Evolutionary conservation across 2,797 vertebrate species (phyloP).

Genomic region (Cephalopachus bancanus): DNA sequence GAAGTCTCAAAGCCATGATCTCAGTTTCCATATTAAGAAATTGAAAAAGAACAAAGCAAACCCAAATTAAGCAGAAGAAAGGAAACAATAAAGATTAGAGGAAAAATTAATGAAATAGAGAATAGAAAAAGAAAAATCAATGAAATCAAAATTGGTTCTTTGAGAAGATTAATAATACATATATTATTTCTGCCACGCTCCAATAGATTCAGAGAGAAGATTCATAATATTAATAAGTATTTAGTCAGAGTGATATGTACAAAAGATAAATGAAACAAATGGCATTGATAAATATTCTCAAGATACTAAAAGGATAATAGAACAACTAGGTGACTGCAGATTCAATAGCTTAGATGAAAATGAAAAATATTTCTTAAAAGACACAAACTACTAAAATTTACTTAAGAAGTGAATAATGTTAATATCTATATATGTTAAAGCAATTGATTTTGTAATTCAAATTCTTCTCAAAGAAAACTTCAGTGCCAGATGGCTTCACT

Average conservation of each 20-base stretch:
- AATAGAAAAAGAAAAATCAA: background rate
- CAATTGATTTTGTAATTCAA: background rate
- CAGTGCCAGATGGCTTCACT: background rate
- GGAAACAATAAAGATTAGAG: background rate
- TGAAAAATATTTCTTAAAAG: background rate
- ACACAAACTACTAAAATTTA: background rate
- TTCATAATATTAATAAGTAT: background rate
- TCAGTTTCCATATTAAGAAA: background rate
- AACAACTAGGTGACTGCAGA: background rate
- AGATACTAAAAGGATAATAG: background rate
- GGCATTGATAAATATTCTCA: background rate
- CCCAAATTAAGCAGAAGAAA: background rate
- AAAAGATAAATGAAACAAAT: background rate
- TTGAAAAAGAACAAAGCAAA: background rate
- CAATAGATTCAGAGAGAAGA: background rate
- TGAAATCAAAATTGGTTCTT: background rate
- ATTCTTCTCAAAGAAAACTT: background rate
- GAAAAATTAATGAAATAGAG: background rate
- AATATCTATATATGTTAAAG: background rate
- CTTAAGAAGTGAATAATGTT: background rate
- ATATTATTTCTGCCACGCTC: no score
- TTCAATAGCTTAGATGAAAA: background rate
- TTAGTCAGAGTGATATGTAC: background rate
- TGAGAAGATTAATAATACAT: background rate
- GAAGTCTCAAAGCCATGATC: background rate